These are phyloP conservation scores for Agrilus planipennis DNA, from an alignment of 1,140 invertebrate species.

Conservation along the genomic window DNA sequence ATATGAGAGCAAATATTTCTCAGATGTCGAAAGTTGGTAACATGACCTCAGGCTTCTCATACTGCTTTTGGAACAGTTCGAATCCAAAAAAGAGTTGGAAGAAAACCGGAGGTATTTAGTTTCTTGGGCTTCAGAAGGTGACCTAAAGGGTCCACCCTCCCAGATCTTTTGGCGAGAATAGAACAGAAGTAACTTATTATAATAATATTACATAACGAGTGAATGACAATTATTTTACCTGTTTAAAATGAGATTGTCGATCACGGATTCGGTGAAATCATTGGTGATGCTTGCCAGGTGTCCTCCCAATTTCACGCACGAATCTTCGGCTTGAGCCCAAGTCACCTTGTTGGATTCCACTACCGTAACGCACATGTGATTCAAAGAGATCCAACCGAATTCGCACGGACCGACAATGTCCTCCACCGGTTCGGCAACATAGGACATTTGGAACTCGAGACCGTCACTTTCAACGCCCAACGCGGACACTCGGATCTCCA, in stretches of 20 bases:
- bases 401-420: constrained; percentile 46
- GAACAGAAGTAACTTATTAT: too few relatives aligned
- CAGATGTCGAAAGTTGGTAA: too few relatives aligned
- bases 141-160: too few relatives aligned
- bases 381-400: constrained; percentile 47
- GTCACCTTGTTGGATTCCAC: constrained; percentile 40
- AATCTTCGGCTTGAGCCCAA: constrained; percentile 52
- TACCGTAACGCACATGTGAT: constrained; percentile 49
- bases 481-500: constrained; percentile 32
- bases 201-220: too few relatives aligned
- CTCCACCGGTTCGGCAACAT: constrained; percentile 38
- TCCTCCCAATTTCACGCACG: constrained; percentile 48
- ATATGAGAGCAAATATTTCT: too few relatives aligned
- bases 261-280: constrained; percentile 44
- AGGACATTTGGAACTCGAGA: constrained; percentile 30
- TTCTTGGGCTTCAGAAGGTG: too few relatives aligned
- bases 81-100: too few relatives aligned
- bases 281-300: constrained; percentile 51
- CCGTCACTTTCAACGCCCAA: constrained; percentile 29
- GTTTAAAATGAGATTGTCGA: constrained; percentile 46
- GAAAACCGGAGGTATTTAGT: too few relatives aligned
- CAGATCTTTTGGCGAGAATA: too few relatives aligned
- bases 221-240: constrained; percentile 44
- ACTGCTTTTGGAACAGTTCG: too few relatives aligned
- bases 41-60: too few relatives aligned